Percentiles rank a stretch among this genome's conserved stretches.
phyloP scores from a whole-genome alignment of 2,113 vertebrate genomes.

The Pionites leucogaster region DNA sequence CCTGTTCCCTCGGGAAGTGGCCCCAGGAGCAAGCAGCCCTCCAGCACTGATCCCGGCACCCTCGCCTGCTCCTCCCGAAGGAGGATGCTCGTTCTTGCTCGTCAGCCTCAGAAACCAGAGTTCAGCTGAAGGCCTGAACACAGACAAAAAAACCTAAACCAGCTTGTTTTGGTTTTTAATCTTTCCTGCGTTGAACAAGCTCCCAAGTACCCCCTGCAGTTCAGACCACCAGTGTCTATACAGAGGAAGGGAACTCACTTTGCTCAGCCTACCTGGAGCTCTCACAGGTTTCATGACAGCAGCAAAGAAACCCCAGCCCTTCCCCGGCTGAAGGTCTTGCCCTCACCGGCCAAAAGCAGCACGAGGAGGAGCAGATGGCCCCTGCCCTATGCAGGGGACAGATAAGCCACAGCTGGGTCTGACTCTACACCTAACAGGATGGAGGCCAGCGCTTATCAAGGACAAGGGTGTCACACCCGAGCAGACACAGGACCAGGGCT shows the following conservation, averaged over 20 bases:
- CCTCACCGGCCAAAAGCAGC: neutral
- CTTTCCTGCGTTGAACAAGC: neutral
- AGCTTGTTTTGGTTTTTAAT: too few species aligned
- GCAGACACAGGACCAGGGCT: rapidly evolving
- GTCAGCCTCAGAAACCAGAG: neutral
- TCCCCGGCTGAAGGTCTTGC: rapidly evolving
- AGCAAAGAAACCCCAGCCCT: neutral
- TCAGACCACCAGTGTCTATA: neutral
- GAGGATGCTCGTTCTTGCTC: neutral
- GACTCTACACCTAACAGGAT: rapidly evolving
- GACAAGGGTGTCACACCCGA: rapidly evolving
- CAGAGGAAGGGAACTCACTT: neutral
- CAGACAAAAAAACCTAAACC: neutral
- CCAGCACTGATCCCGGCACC: rapidly evolving
- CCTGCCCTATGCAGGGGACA: neutral
- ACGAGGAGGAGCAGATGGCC: rapidly evolving
- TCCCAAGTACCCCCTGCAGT: neutral
- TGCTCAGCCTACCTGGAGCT: neutral
- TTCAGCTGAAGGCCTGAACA: neutral
- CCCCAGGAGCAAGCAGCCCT: neutral
- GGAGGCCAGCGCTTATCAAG: neutral
- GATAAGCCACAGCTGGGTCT: neutral
- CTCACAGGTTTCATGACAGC: neutral
- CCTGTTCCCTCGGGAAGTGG: neutral
- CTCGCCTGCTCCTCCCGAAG: neutral